Evolutionary conservation across 2,113 vertebrate genomes (phyloP).

Genomic region (Fulmarus glacialis): DNA sequence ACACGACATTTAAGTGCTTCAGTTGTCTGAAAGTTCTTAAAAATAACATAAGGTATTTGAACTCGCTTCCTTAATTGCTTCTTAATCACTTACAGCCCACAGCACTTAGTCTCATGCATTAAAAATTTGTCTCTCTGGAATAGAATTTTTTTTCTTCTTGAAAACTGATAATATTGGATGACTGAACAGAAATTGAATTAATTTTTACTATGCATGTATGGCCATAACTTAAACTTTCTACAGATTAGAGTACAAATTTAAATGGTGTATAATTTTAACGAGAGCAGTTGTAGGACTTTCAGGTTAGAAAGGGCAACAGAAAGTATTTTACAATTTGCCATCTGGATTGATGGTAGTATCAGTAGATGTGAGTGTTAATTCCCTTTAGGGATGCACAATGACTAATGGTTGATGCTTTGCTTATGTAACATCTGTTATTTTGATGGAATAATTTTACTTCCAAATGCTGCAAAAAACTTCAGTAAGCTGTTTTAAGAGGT

Average conservation of each 20-base stretch:
- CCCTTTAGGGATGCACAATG: slow-evolving; percentile 68
- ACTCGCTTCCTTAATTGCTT: neutral
- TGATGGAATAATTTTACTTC: slow-evolving; percentile 84
- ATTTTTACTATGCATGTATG: neutral
- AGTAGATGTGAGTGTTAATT: slow-evolving; percentile 54
- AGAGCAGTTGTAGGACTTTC: neutral
- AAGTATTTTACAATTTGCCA: slow-evolving; percentile 56
- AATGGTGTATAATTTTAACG: neutral
- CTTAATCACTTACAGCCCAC: neutral
- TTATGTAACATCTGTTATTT: slow-evolving; percentile 77
- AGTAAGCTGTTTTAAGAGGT: slow-evolving; percentile 87
- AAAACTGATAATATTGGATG: neutral
- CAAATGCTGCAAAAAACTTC: slow-evolving; percentile 76
- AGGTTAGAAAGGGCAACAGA: neutral
- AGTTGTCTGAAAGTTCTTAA: slow-evolving; percentile 97
- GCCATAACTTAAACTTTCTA: neutral
- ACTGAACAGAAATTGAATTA: neutral
- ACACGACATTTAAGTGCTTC: slow-evolving; percentile 93
- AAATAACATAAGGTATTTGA: slow-evolving; percentile 93
- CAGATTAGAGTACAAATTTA: neutral
- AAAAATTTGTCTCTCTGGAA: neutral
- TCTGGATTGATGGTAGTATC: slow-evolving; percentile 76
- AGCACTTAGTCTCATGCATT: neutral
- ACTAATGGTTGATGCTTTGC: slow-evolving; percentile 82
- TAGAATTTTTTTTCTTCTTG: neutral